A percentile compares a stretch with the other conserved stretches of the same genome.
phyloP scores from a whole-genome alignment of 2,797 vertebrate genomes.

The Myotis pilosus region DNA sequence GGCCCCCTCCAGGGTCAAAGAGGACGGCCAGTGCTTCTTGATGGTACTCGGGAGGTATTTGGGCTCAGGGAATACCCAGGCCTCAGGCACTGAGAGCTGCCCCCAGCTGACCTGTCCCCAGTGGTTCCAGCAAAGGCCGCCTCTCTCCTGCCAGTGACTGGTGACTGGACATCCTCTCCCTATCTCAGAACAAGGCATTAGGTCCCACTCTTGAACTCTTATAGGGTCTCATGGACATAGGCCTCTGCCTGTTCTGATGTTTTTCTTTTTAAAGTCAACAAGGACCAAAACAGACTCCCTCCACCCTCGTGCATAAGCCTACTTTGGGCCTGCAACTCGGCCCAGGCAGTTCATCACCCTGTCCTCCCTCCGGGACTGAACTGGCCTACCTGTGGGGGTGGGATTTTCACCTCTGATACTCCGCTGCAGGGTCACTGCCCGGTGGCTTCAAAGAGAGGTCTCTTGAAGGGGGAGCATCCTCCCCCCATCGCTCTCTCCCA shows the following conservation, averaged over 20 bases:
- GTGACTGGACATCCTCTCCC: neutral
- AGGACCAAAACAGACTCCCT: constrained; percentile 65
- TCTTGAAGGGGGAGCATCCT: neutral
- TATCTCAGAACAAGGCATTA: neutral
- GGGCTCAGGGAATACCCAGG: neutral
- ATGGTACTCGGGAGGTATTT: neutral
- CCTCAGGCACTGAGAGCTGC: neutral
- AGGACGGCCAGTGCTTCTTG: neutral
- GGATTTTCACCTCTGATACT: neutral
- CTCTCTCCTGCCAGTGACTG: neutral
- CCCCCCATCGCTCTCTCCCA: neutral
- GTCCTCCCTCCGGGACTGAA: neutral
- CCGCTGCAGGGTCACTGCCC: neutral
- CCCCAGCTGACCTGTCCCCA: neutral
- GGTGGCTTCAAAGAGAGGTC: neutral
- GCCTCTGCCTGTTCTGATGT: neutral
- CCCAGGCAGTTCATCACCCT: neutral
- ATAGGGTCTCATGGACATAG: neutral
- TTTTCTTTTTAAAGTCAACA: constrained; percentile 54
- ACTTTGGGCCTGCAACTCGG: neutral
- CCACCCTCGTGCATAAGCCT: neutral
- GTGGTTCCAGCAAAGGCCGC: neutral
- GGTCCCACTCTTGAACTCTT: neutral
- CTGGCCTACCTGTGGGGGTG: neutral
- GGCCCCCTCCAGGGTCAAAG: neutral